Conservation (phyloP, 2,797 vertebrate species). For the Mormyrops attenuatus region DNA sequence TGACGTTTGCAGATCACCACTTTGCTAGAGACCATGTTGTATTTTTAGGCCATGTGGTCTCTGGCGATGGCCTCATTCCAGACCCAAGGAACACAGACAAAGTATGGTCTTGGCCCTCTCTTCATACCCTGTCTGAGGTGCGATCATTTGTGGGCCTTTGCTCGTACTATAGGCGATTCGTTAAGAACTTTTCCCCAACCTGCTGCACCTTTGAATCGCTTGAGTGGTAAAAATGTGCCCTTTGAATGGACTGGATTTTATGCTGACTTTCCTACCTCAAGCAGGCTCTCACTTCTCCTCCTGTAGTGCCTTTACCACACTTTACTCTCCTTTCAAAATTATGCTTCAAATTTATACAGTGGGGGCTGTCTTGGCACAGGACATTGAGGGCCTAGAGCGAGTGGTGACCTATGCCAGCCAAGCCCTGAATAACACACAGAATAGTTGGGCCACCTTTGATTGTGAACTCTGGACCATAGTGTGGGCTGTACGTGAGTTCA, state of each 20-base stretch:
- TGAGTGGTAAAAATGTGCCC: slow-evolving; percentile 14
- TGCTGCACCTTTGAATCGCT: slow-evolving; percentile 17
- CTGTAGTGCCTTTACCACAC: not conserved
- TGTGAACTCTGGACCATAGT: not conserved
- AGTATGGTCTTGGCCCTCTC: slow-evolving; percentile 21
- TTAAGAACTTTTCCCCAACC: slow-evolving; percentile 13
- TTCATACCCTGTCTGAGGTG: slow-evolving; percentile 1
- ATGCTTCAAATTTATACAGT: not conserved
- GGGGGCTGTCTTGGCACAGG: not conserved
- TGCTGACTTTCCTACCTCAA: not conserved
- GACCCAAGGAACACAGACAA: slow-evolving; percentile 30
- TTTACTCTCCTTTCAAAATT: not conserved
- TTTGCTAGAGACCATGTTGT: slow-evolving; percentile 20
- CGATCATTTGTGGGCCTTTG: slow-evolving; percentile 30
- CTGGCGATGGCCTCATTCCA: slow-evolving; percentile 16
- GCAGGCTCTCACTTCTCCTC: not conserved
- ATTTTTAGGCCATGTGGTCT: slow-evolving; percentile 32
- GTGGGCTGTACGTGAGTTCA: not conserved
- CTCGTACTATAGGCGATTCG: slow-evolving; percentile 30
- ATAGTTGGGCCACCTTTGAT: not conserved
- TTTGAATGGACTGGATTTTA: slow-evolving; percentile 10
- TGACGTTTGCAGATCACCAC: slow-evolving; percentile 25
- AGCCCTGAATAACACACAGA: not conserved
- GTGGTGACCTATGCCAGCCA: not conserved
- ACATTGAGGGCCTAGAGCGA: not conserved